Percentiles rank a stretch among this genome's conserved stretches.
These are phyloP conservation scores for Xiphydria camelus DNA, from an alignment of 2,888 invertebrate species.

Conservation along the genomic window DNA sequence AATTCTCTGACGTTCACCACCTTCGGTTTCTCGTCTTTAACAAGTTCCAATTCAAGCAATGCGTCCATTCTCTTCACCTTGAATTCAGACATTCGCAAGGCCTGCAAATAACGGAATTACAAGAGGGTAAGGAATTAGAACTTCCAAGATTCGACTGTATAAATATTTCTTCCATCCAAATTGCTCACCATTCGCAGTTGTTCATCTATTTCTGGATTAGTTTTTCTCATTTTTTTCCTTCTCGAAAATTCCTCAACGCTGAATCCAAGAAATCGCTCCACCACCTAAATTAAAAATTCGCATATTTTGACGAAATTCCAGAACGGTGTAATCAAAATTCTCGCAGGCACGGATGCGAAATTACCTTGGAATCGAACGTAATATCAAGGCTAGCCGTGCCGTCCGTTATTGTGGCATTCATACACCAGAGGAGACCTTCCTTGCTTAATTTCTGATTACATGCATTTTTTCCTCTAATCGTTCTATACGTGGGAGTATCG, in stretches of 20 bases:
- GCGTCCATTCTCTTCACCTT: slow-evolving; percentile 37
- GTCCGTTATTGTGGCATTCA: slow-evolving; percentile 65
- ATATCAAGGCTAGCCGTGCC: slow-evolving; percentile 62
- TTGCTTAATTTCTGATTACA: slow-evolving; percentile 63
- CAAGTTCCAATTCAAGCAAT: slow-evolving; percentile 41
- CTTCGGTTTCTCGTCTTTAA: slow-evolving; percentile 25
- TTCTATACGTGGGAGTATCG: slow-evolving; percentile 29
- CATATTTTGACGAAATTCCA: no score
- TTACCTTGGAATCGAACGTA: slow-evolving; percentile 63
- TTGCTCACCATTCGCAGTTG: slow-evolving; percentile 32
- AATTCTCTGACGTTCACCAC: slow-evolving; percentile 31
- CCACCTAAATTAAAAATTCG: no score
- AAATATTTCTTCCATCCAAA: neutral
- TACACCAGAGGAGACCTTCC: slow-evolving; percentile 61
- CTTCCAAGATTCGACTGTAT: no score
- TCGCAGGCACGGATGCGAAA: no score
- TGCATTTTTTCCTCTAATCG: slow-evolving; percentile 64
- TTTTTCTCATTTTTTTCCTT: slow-evolving; percentile 42
- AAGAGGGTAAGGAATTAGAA: no score
- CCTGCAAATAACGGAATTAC: slow-evolving; percentile 34
- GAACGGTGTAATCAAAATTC: no score
- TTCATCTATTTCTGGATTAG: slow-evolving; percentile 39
- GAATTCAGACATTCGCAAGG: slow-evolving; percentile 38
- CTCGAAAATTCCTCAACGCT: slow-evolving; percentile 40
- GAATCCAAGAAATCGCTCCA: slow-evolving; percentile 44